These are phyloP conservation scores for Latrodectus elegans DNA, from an alignment of 2,888 invertebrate species.

Conservation along the genomic window DNA sequence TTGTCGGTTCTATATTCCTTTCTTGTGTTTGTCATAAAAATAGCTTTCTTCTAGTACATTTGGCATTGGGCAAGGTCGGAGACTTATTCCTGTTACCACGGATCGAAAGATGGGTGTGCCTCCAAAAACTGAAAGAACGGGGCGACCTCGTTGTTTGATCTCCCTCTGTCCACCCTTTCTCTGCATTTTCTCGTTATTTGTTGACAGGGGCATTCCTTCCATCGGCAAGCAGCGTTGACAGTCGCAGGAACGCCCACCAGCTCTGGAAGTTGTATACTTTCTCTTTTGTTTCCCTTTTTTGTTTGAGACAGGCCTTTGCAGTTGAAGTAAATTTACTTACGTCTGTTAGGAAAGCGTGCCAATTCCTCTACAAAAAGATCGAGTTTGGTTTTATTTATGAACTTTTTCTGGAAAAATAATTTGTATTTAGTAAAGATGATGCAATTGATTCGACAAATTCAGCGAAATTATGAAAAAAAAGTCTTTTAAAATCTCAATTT, in stretches of 20 bases:
- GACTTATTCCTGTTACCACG: too few species aligned
- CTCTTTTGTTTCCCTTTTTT: neutral
- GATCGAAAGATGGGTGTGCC: neutral
- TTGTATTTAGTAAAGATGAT: too few species aligned
- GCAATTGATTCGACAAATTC: too few species aligned
- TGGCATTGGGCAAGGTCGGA: too few species aligned
- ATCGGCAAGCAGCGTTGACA: slow-evolving; percentile 20
- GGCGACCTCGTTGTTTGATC: slow-evolving; percentile 20
- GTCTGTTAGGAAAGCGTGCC: neutral
- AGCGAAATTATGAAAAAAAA: neutral
- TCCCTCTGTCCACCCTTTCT: slow-evolving; percentile 5
- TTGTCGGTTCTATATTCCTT: too few species aligned
- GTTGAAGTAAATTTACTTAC: neutral
- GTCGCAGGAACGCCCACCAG: slow-evolving; percentile 27
- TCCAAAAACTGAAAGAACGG: neutral
- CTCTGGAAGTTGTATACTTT: neutral
- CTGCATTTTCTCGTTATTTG: slow-evolving; percentile 18
- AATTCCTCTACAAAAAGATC: neutral
- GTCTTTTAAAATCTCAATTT: too few species aligned
- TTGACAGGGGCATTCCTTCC: slow-evolving; percentile 24
- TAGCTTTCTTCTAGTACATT: too few species aligned
- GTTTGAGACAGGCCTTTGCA: neutral
- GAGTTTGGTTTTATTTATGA: neutral
- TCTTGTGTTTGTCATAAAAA: too few species aligned
- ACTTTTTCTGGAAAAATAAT: too few species aligned